Evolutionary conservation across 1,140 invertebrate species (phyloP), one percentile per base, ranked within the genome.

Genomic region (Lysiphlebus fabarum): DNA sequence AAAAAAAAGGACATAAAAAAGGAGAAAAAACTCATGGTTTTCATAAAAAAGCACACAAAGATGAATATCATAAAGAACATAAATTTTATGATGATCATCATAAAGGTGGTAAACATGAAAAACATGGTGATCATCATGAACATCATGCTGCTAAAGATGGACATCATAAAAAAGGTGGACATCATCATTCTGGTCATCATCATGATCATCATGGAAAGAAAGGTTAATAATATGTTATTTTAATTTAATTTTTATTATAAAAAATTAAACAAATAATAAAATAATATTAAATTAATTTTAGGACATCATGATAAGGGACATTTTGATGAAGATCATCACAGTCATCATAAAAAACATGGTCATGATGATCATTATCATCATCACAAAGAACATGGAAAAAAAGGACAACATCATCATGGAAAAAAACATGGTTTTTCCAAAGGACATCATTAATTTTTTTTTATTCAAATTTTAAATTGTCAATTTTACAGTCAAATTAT

Each of bases 11-110:
- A 3, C 82, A 83, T 56, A 85, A 85, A 62, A 84, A 85, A 61
- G 84, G 84, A n/a, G 82, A 83, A 59, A 85, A 86, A 61, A 84
- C 81, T 0, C 85, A 79, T 2, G 87, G 87, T 3, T 89, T 82
- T 73, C 86, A 87, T 69, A 88, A 86, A 56, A 81, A 85, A 3
- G 85, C 83, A 67, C 79, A 85, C 72, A 87, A 87, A 70, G 84
- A 88, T 57, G 86, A 89, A 63, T 89, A 82, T 74, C 79, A 79
- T 50, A 81, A 81, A 47, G 80, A 82, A 56, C 81, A 82, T 8
- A 70, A 74, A 56, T 88, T 88, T 73, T 89, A 90, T 64, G 87
- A 88, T 61, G 83, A 86, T 45, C 65, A 79, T 55, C 83, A 82
- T 65, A 72, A 74, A 8, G 69, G 67, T 9, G 74, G 72, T 2